Conservation (phyloP, 2,797 vertebrate species). For the Peromyscus eremicus region DNA sequence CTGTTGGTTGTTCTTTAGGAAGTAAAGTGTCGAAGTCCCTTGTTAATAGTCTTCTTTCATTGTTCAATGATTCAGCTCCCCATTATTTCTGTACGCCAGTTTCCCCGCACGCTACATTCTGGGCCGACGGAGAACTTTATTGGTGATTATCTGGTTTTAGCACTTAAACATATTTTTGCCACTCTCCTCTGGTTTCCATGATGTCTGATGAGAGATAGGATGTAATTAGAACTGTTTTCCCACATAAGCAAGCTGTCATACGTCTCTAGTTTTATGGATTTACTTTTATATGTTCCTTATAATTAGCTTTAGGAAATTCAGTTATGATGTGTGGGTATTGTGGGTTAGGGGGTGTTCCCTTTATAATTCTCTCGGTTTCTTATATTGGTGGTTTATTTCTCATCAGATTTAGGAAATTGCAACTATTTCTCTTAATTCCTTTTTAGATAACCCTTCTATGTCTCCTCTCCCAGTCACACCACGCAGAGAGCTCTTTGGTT, state of each 20-base stretch:
- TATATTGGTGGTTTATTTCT: not conserved
- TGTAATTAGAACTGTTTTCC: not conserved
- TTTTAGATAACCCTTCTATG: not conserved
- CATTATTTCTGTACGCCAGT: not conserved
- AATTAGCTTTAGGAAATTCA: slow-evolving; percentile 4
- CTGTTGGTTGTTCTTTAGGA: not conserved
- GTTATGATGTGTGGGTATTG: not conserved
- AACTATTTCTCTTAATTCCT: not conserved
- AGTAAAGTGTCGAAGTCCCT: not conserved
- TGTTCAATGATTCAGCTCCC: not conserved
- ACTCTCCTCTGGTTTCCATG: not conserved
- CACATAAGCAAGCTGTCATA: not conserved
- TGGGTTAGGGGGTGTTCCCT: not conserved
- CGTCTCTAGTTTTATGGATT: not conserved
- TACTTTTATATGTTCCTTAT: not conserved
- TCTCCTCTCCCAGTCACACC: not conserved
- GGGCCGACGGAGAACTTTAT: not conserved
- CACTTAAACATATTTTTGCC: not conserved
- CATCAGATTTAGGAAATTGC: not conserved
- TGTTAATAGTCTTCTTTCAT: not conserved
- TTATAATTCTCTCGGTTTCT: not conserved
- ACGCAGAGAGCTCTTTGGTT: not conserved
- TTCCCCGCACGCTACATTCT: not conserved
- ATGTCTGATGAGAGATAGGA: not conserved
- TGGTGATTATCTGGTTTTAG: not conserved